Conservation (phyloP, 2,888 invertebrate genomes). For the Netelia melanura region DNA sequence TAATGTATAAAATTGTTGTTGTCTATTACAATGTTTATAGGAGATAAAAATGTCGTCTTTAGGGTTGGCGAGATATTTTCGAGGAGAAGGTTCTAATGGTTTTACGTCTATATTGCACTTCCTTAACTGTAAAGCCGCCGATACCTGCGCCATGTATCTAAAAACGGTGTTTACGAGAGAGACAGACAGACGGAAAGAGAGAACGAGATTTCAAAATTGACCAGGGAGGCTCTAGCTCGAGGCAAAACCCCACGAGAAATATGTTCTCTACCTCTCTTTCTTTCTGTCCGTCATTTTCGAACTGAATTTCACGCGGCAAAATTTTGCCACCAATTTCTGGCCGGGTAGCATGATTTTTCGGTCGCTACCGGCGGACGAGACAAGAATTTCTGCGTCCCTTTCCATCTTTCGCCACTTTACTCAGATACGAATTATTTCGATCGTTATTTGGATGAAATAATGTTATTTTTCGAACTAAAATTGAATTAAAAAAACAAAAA, state of each 20-base stretch:
- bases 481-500: too few relatives aligned
- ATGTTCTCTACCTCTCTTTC: neutral
- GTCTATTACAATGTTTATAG: neutral
- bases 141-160: conserved; percentile 29
- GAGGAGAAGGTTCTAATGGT: conserved; percentile 71
- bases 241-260: conserved; percentile 34
- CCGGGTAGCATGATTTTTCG: conserved; percentile 52
- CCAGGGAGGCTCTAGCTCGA: neutral
- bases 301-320: neutral
- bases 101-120: conserved; percentile 77
- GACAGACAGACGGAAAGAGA: neutral
- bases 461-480: too few relatives aligned
- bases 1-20: too few relatives aligned
- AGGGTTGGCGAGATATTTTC: neutral
- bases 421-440: too few relatives aligned
- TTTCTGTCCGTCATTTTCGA: neutral
- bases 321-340: conserved; percentile 47
- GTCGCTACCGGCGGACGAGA: conserved; percentile 51
- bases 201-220: neutral
- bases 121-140: conserved; percentile 54
- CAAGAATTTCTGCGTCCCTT: neutral
- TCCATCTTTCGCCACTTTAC: neutral
- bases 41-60: neutral
- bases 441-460: too few relatives aligned
- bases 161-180: neutral